phyloP scores from a whole-genome alignment of 2,113 vertebrate genomes.

The Spea bombifrons region DNA sequence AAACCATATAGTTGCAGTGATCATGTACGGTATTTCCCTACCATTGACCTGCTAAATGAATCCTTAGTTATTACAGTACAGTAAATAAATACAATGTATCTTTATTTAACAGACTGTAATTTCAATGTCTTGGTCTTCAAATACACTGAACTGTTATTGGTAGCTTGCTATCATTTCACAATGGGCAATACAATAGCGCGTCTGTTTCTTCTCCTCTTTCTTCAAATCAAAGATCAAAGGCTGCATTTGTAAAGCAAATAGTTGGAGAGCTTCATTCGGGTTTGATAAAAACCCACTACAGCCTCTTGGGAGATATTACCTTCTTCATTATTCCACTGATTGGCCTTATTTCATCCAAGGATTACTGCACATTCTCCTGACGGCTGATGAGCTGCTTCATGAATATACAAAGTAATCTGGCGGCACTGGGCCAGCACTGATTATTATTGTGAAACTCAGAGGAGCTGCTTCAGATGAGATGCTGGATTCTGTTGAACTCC shows the following conservation, averaged over 20 bases:
- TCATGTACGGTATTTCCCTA: constrained; percentile 51
- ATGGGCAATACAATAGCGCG: constrained; percentile 72
- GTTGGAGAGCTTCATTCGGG: constrained; percentile 87
- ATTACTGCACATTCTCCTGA: constrained; percentile 86
- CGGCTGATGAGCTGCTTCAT: constrained; percentile 84
- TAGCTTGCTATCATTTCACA: constrained; percentile 74
- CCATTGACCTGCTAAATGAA: constrained; percentile 63
- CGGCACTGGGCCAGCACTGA: constrained; percentile 83
- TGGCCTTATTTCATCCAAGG: constrained; percentile 89
- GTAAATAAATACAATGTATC: constrained; percentile 59
- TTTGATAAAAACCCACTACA: constrained; percentile 83
- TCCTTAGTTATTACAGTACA: constrained; percentile 52
- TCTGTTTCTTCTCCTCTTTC: constrained; percentile 70
- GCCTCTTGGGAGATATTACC: constrained; percentile 86
- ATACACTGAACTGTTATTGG: constrained; percentile 66
- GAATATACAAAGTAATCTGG: constrained; percentile 85
- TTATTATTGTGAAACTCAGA: constrained; percentile 75
- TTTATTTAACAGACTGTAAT: constrained; percentile 72
- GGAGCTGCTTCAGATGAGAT: constrained; percentile 74
- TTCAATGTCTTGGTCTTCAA: constrained; percentile 60
- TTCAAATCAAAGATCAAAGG: constrained; percentile 98
- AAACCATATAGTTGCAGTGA: constrained; percentile 49
- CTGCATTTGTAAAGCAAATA: constrained; percentile 99
- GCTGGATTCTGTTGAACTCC: constrained; percentile 69
- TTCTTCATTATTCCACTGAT: constrained; percentile 88